Evolutionary conservation across 1,140 invertebrate genomes (phyloP), one percentile per base, ranked within the genome.

Genomic region (Apolygus lucorum): DNA sequence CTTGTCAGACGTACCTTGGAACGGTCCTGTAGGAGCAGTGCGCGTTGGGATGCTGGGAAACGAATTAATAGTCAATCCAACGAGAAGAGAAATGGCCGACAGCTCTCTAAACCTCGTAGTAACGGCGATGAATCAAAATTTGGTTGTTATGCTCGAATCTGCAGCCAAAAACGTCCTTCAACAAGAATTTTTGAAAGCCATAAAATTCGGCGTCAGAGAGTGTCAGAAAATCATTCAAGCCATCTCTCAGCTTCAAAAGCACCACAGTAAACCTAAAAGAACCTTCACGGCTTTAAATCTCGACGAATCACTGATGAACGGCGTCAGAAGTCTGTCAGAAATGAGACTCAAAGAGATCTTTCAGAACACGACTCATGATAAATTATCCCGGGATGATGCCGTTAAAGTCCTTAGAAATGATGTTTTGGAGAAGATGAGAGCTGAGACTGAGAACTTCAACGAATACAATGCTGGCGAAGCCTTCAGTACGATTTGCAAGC

Each of bases 1-100:
- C 8, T 70, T 98, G 17, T 98, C 96, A n/a, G 91, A 96, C 79
- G 93, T 99, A 74, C 96, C 96, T 14, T 98, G 96, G 94, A 89
- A 91, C 78, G 95, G 95, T 22, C 96, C 96, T 1, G 82, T 99
- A 8, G 97, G 91, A 21, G 95, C 97, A 68, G 95, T 98, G 0
- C 81, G 95, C 75, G 81, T 99, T 63, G 95, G 93, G 17, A 79
- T 91, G 34, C 83, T 91, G 66, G 84, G 90, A 73, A 85, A 87
- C 73, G 88, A 95, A 77, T 72, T 93, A 0, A 77, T 97, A 4
- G 82, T 96, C 0, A 96, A 97, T 81, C 96, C 96, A 0, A 93
- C 93, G 0, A 81, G 93, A 70, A 84, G 83, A 69, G 90, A 97
- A 79, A 77, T 95, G 52, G 82, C 88, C 70, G 75, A 84, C 1